Percentiles rank a stretch among this genome's conserved stretches.
These are phyloP conservation scores for Drosophila grimshawi DNA, from an alignment of 1,140 invertebrate genomes.

Conservation along the genomic window DNA sequence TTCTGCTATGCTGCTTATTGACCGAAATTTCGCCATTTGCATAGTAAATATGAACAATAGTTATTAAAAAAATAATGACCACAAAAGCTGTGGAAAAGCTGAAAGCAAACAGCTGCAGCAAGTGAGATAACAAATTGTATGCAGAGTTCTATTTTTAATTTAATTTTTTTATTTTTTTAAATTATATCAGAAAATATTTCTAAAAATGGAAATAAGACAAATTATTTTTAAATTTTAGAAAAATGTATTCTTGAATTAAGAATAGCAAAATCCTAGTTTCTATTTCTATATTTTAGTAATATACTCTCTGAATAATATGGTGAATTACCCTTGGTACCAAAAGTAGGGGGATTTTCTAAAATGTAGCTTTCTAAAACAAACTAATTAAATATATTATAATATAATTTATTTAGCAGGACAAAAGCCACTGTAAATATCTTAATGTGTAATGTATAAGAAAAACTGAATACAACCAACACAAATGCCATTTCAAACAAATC, in stretches of 20 bases:
- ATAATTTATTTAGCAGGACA: not conserved
- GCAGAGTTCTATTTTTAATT: not conserved
- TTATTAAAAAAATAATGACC: conserved; percentile 46
- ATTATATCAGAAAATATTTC: too few species aligned
- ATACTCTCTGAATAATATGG: too few species aligned
- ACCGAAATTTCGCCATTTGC: conserved; percentile 69
- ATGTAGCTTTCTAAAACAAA: not conserved
- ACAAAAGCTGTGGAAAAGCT: conserved; percentile 5
- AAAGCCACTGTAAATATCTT: not conserved
- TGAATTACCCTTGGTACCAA: too few species aligned
- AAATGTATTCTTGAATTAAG: too few species aligned
- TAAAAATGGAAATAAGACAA: too few species aligned
- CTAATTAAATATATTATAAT: not conserved
- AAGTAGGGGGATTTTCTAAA: too few species aligned
- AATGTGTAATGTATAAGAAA: not conserved
- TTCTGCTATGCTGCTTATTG: conserved; percentile 50
- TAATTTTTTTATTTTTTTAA: not conserved
- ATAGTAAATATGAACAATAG: conserved; percentile 36
- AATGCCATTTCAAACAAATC: conserved; percentile 29
- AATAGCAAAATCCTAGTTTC: too few species aligned
- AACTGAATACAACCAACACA: conserved; percentile 7
- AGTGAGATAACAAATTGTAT: not conserved
- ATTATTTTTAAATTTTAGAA: too few species aligned
- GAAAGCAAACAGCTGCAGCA: conserved; percentile 5
- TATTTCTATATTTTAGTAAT: too few species aligned